Conservation (phyloP, 2,113 vertebrate species). For the Pipa parva region DNA sequence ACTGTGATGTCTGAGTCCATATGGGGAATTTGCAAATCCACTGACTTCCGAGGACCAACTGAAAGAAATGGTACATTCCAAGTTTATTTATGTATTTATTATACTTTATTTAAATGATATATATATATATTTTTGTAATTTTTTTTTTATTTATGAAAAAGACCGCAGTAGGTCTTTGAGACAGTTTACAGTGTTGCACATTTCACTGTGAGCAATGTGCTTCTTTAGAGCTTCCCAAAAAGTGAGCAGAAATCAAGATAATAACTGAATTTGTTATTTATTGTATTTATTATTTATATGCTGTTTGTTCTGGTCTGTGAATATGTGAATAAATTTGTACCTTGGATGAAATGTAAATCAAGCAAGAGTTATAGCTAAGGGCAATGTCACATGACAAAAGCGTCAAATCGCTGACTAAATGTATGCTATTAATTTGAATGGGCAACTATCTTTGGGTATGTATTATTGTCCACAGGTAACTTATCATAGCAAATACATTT, state of each 20-base stretch:
- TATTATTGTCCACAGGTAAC: no score
- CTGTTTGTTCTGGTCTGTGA: not conserved
- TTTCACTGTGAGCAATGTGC: not conserved
- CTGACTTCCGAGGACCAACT: not conserved
- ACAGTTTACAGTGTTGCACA: not conserved
- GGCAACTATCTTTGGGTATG: no score
- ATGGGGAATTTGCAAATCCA: not conserved
- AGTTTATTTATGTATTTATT: slow-evolving; percentile 1
- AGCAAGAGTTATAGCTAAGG: no score
- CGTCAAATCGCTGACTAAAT: no score
- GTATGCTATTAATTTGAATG: no score
- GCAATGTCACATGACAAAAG: no score
- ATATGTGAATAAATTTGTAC: not conserved
- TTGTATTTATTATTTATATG: not conserved
- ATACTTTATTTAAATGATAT: not conserved
- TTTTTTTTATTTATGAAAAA: not conserved
- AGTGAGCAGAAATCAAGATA: not conserved
- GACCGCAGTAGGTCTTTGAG: not conserved
- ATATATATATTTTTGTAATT: not conserved
- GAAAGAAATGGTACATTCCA: not conserved
- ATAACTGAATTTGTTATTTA: not conserved
- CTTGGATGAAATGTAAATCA: no score
- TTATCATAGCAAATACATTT: no score
- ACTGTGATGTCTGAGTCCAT: no score
- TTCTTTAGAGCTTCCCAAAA: not conserved